Percentiles rank a stretch among this genome's conserved stretches.
phyloP scores from a whole-genome alignment of 2,888 invertebrate genomes.

The Meghimatium bilineatum region DNA sequence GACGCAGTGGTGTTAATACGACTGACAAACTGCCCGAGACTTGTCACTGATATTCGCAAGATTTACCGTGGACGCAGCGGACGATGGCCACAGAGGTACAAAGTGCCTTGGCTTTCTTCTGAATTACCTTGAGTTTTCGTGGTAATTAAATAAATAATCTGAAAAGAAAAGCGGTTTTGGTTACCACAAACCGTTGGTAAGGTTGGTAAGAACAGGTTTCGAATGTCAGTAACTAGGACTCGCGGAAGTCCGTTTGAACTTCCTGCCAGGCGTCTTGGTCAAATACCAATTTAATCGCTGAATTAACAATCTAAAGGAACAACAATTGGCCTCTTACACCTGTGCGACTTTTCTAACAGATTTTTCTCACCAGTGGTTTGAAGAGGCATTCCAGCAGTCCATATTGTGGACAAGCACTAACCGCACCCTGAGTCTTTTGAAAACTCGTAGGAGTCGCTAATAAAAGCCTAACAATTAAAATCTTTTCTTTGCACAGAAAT shows the following conservation, averaged over 20 bases:
- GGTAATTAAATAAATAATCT: constrained; percentile 41
- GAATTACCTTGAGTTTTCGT: neutral
- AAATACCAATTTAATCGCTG: constrained; percentile 10
- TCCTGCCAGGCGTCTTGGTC: neutral
- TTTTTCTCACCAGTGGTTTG: neutral
- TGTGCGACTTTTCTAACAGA: neutral
- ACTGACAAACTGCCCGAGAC: constrained; percentile 20
- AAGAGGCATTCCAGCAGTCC: neutral
- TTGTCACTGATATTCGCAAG: constrained; percentile 8
- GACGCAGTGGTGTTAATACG: constrained; percentile 27
- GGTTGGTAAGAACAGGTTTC: neutral
- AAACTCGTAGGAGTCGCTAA: neutral
- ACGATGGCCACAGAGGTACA: constrained; percentile 6
- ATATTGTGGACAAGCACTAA: neutral
- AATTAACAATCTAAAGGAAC: neutral
- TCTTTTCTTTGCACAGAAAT: neutral
- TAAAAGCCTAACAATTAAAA: neutral
- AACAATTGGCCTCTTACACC: neutral
- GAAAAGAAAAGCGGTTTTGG: constrained; percentile 21
- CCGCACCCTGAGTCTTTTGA: neutral
- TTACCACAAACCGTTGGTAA: neutral
- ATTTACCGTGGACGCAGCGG: neutral
- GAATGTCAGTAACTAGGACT: neutral
- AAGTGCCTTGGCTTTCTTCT: constrained; percentile 1
- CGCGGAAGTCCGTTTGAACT: neutral